These are phyloP conservation scores for Phorcus lineatus DNA, from an alignment of 2,888 invertebrate species.

Conservation along the genomic window DNA sequence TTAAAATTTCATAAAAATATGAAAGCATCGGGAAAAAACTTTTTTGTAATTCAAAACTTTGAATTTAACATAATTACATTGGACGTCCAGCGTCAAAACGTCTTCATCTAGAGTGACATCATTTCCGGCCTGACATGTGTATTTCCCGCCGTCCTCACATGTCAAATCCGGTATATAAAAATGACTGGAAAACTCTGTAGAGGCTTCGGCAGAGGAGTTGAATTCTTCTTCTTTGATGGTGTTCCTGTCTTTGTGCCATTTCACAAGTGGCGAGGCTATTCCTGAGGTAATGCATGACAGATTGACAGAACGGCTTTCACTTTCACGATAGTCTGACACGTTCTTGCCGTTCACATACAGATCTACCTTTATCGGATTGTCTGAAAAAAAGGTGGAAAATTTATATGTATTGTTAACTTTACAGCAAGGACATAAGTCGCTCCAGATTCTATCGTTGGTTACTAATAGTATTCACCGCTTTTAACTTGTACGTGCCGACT, in stretches of 20 bases:
- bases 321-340: background rate
- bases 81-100: no score
- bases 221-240: background rate
- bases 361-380: background rate
- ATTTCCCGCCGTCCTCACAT: background rate
- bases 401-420: background rate
- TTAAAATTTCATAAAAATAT: no score
- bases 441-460: no score
- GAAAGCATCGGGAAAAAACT: no score
- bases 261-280: background rate
- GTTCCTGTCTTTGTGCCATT: background rate
- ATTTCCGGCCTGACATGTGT: background rate
- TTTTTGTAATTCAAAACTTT: no score
- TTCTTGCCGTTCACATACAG: background rate
- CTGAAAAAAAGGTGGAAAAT: background rate
- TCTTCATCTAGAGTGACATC: background rate
- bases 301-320: background rate
- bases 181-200: background rate
- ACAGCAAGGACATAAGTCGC: no score
- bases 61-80: no score
- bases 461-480: no score
- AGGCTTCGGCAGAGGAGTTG: background rate
- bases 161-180: background rate
- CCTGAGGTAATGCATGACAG: background rate
- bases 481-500: no score